These are phyloP conservation scores for Zaprionus ornatus DNA, from an alignment of 1,140 invertebrate species.

Conservation along the genomic window DNA sequence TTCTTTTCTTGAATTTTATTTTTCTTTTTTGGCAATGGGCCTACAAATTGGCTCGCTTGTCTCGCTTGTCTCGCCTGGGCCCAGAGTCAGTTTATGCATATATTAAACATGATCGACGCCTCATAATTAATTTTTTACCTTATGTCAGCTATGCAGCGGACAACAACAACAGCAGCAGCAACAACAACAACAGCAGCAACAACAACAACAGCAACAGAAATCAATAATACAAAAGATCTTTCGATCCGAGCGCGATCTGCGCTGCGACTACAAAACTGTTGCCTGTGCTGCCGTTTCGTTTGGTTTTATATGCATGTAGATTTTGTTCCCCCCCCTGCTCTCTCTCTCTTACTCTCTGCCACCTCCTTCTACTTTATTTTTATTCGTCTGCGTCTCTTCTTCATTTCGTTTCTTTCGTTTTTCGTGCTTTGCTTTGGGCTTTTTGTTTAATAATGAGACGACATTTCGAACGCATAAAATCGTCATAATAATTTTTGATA, in stretches of 20 bases:
- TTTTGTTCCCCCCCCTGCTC: not conserved
- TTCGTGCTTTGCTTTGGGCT: conserved; percentile 52
- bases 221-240: conserved; percentile 54
- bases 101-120: conserved; percentile 49
- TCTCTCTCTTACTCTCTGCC: not conserved
- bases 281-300: conserved; percentile 23
- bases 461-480: conserved; percentile 84
- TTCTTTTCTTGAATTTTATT: conserved; percentile 31
- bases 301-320: conserved; percentile 39
- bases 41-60: conserved; percentile 76
- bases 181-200: not conserved
- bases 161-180: not conserved
- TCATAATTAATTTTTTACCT: conserved; percentile 72
- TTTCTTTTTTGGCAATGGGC: conserved; percentile 65
- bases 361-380: not conserved
- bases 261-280: conserved; percentile 32
- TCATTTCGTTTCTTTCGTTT: conserved; percentile 21
- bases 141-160: conserved; percentile 30
- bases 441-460: conserved; percentile 84
- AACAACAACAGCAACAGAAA: conserved; percentile 30
- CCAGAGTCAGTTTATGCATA: conserved; percentile 34
- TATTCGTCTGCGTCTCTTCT: conserved; percentile 17
- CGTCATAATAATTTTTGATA: conserved; percentile 84
- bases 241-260: conserved; percentile 7
- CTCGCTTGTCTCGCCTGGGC: conserved; percentile 20